Evolutionary conservation across 2,888 invertebrate genomes (phyloP), one percentile per base, ranked within the genome.

Genomic region (Melanchra persicariae): DNA sequence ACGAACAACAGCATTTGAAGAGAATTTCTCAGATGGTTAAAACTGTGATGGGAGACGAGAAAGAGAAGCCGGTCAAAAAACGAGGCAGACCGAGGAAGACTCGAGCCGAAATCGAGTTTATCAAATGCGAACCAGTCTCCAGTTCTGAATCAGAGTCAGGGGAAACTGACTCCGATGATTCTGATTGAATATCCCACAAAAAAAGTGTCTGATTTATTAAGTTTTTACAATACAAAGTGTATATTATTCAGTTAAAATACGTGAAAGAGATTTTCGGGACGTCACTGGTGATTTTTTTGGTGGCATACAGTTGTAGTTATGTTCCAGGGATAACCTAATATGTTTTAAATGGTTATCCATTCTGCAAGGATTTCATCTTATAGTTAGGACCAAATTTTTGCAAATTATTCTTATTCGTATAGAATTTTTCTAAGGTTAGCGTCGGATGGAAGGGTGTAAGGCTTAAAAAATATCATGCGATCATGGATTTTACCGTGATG

Each of bases 11-110:
- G 81, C 94, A 95, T 78, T 49, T 96, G 59, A 96, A 95, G 70
- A 86, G 93, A 9, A 93, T 96, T 37, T 95, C 95, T 0, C 92
- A 94, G 65, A 93, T 95, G 92, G 95, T 95, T 37, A 95, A 95
- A 75, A 95, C 95, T 0, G 95, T 94, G 0, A 93, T 95, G 92
- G 91, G 87, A 0, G 92, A 92, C 1, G 93, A 93, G 1, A 90
- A 89, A 4, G 85, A 87, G 0, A 88, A 85, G 1, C 82, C 84
- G n/a, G 57, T 72, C 4, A 90, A 90, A 58, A 89, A 86, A 70
- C 79, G 88, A 15, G 91, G 90, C 0, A 78, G 91, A 10, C 89
- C 91, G 1, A 88, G 86, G 65, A 90, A 91, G 73, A 77, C 87
- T 0, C 76, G 90, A 2, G 93, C 90, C 0, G 94, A 95, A 74